A percentile compares a stretch with the other conserved stretches of the same genome.
phyloP scores from a whole-genome alignment of 2,113 vertebrate genomes.

The Patagioenas fasciata region DNA sequence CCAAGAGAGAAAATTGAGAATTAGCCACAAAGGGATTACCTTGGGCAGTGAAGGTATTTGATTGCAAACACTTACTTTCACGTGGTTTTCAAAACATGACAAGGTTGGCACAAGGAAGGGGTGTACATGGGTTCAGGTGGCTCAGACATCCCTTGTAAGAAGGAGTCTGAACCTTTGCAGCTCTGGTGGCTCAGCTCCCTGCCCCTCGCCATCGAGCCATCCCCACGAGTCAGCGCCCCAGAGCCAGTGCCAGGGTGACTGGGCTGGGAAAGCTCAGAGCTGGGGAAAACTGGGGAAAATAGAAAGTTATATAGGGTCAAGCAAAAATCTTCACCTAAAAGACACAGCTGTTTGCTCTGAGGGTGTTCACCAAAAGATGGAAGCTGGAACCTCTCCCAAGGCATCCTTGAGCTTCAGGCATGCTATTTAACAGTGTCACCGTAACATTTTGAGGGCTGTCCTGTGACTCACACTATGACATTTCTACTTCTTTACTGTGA shows the following conservation, averaged over 20 bases:
- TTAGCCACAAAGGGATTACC: background rate
- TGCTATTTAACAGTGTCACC: background rate
- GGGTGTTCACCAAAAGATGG: background rate
- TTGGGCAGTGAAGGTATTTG: background rate
- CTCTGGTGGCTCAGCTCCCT: background rate
- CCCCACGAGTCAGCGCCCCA: accelerated
- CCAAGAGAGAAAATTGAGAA: background rate
- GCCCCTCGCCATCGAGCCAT: accelerated
- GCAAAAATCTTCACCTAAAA: background rate
- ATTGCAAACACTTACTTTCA: background rate
- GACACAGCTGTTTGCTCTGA: background rate
- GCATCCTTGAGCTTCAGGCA: background rate
- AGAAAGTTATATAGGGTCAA: background rate
- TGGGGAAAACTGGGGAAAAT: background rate
- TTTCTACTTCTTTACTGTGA: background rate
- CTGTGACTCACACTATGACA: background rate
- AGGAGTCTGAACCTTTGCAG: background rate
- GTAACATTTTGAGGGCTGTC: background rate
- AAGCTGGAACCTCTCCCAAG: background rate
- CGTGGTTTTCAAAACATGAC: accelerated
- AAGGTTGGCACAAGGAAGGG: background rate
- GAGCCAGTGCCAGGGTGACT: background rate
- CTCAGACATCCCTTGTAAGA: background rate
- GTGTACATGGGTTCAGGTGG: accelerated
- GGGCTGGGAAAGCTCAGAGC: background rate